Percentiles rank a stretch among this genome's conserved stretches.
Evolutionary conservation across 2,797 vertebrate genomes (phyloP).

Genomic region (Triplophysa bombifrons): DNA sequence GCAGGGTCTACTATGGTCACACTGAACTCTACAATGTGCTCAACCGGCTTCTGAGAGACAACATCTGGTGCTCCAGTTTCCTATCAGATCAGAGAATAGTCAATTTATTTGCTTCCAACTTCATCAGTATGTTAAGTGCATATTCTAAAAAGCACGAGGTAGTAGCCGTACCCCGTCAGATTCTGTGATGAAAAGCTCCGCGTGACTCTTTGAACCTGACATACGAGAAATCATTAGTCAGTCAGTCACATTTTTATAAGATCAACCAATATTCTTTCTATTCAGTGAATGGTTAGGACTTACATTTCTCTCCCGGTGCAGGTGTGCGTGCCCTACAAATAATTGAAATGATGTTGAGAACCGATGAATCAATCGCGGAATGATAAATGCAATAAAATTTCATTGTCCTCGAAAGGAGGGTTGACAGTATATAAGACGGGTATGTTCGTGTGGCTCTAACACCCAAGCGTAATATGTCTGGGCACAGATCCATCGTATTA

Average conservation of each 20-base stretch:
- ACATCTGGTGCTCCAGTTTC: slow-evolving; percentile 69
- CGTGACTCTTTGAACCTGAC: slow-evolving; percentile 71
- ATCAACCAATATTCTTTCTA: slow-evolving; percentile 22
- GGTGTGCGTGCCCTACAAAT: slow-evolving; percentile 60
- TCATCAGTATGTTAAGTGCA: slow-evolving; percentile 31
- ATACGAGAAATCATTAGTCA: slow-evolving; percentile 34
- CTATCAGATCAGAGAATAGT: slow-evolving; percentile 61
- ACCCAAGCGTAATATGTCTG: slow-evolving; percentile 49
- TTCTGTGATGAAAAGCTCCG: slow-evolving; percentile 60
- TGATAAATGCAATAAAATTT: slow-evolving; percentile 32
- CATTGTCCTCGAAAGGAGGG: slow-evolving; percentile 30
- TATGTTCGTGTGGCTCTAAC: slow-evolving; percentile 35
- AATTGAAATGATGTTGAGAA: slow-evolving; percentile 44
- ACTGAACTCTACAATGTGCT: slow-evolving; percentile 87
- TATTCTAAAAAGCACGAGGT: slow-evolving; percentile 15
- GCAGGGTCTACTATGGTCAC: slow-evolving; percentile 81
- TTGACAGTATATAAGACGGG: slow-evolving; percentile 16
- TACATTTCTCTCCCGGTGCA: slow-evolving; percentile 67
- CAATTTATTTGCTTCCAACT: background rate
- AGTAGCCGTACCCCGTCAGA: slow-evolving; percentile 53
- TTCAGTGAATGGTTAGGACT: slow-evolving; percentile 49
- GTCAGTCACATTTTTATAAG: slow-evolving; percentile 15
- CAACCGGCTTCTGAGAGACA: slow-evolving; percentile 72
- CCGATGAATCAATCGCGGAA: slow-evolving; percentile 20
- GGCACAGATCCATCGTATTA: slow-evolving; percentile 46